Conservation (phyloP, 1,140 invertebrate genomes). For the Eubasilissa regina region DNA sequence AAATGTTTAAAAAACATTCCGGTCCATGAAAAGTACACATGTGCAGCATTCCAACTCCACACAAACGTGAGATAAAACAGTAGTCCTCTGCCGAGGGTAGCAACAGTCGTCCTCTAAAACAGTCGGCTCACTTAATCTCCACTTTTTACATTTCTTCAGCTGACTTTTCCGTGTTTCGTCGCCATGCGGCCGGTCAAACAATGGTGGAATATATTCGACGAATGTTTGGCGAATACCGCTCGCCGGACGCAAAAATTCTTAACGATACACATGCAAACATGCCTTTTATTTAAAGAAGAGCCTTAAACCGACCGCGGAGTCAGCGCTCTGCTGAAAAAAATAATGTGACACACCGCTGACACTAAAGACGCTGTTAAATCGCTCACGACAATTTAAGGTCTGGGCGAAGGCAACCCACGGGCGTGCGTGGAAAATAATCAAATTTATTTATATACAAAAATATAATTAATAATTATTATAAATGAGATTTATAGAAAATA, state of each 20-base stretch:
- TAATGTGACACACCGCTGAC: conserved; percentile 58
- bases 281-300: conserved; percentile 27
- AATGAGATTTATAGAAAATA: too few species aligned
- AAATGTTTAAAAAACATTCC: too few species aligned
- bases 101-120: background rate
- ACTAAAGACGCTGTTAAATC: conserved; percentile 56
- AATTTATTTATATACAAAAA: too few species aligned
- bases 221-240: conserved; percentile 26
- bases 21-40: background rate
- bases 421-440: background rate
- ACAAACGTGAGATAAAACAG: conserved; percentile 19
- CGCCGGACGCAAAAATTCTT: conserved; percentile 8
- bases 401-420: background rate
- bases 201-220: conserved; percentile 45
- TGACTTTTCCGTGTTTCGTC: conserved; percentile 43
- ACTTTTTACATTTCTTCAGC: conserved; percentile 19
- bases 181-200: conserved; percentile 8
- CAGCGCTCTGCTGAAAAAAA: conserved; percentile 49
- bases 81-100: background rate
- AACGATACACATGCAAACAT: conserved; percentile 31
- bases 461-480: too few species aligned
- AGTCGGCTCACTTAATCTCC: conserved; percentile 15
- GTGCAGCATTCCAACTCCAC: background rate
- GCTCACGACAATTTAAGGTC: conserved; percentile 47
- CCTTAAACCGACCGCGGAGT: conserved; percentile 13